A percentile compares a stretch with the other conserved stretches of the same genome.
Conservation (phyloP, 2,888 invertebrate genomes). For the Agrochola lota region DNA sequence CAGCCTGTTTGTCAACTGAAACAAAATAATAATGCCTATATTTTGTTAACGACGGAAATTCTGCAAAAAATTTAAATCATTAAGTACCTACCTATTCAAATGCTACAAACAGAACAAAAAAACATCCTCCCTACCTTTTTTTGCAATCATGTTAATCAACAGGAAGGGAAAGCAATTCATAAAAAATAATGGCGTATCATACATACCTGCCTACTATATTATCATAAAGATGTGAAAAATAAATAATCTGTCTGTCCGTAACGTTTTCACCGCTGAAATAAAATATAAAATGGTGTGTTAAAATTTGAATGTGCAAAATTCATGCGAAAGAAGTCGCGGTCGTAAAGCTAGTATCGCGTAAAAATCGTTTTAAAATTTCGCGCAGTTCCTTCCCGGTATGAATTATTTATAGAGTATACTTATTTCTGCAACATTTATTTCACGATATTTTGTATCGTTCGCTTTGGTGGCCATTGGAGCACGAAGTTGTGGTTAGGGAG, state of each 20-base stretch:
- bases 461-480: slow-evolving; percentile 44
- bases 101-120: slow-evolving; percentile 21
- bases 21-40: too few relatives aligned
- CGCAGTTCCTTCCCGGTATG: slow-evolving; percentile 35
- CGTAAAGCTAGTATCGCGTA: slow-evolving; percentile 25
- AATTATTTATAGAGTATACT: slow-evolving; percentile 62
- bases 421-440: slow-evolving; percentile 60
- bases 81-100: background rate
- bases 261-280: background rate
- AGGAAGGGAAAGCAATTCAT: slow-evolving; percentile 37
- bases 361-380: slow-evolving; percentile 47
- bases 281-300: background rate
- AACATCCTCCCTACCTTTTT: background rate
- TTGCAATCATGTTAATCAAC: slow-evolving; percentile 27
- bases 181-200: slow-evolving; percentile 36
- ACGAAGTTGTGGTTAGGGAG: slow-evolving; percentile 13
- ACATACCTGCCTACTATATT: background rate
- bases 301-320: too few relatives aligned
- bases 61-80: too few relatives aligned
- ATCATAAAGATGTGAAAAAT: background rate
- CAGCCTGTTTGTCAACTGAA: background rate
- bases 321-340: background rate
- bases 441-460: slow-evolving; percentile 36
- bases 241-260: slow-evolving; percentile 1
- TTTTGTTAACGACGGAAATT: too few relatives aligned